A percentile compares a stretch with the other conserved stretches of the same genome.
These are phyloP conservation scores for Popillia japonica DNA, from an alignment of 1,140 invertebrate genomes.

Conservation along the genomic window DNA sequence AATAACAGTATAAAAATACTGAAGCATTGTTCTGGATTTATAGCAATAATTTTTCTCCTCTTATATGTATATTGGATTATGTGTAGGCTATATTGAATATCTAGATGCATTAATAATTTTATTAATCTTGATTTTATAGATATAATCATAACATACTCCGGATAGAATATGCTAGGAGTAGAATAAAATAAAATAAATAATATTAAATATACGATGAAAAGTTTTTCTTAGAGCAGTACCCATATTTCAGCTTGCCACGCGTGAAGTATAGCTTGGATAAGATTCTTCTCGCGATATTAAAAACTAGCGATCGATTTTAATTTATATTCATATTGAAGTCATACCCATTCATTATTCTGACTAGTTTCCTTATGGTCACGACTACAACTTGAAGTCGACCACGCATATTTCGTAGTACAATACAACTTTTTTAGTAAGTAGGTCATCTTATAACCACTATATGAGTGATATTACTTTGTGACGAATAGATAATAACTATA, in stretches of 20 bases:
- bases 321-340: not conserved
- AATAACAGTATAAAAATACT: constrained; percentile 19
- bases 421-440: constrained; percentile 7
- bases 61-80: not conserved
- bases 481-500: not conserved
- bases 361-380: not conserved
- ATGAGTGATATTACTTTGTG: not conserved
- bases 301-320: not conserved
- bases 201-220: too few species aligned
- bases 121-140: not conserved
- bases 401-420: not conserved
- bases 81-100: not conserved
- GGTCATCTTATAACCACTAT: not conserved
- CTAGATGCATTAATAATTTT: not conserved
- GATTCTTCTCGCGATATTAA: too few species aligned
- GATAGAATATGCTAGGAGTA: not conserved
- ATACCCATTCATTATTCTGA: not conserved
- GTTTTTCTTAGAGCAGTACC: too few species aligned
- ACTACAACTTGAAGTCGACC: not conserved
- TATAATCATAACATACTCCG: not conserved
- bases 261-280: too few species aligned
- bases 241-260: too few species aligned
- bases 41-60: constrained; percentile 24
- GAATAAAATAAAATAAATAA: too few species aligned
- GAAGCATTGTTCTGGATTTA: constrained; percentile 29